These are phyloP conservation scores for Cistogaster globosa DNA, from an alignment of 2,888 invertebrate species.

Conservation along the genomic window DNA sequence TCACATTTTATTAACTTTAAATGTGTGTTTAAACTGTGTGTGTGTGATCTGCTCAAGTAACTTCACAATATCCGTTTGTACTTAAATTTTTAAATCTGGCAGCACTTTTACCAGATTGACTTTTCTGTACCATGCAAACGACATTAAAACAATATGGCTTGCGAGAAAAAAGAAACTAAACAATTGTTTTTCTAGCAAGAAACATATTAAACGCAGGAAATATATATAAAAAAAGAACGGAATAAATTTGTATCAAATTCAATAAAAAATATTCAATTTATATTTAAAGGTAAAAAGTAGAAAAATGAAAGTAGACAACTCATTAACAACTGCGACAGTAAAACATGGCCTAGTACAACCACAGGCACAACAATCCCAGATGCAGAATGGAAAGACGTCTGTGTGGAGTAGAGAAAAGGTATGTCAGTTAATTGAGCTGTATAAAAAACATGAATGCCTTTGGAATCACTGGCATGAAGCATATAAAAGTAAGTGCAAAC, in stretches of 20 bases:
- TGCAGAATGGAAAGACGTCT: constrained; percentile 70
- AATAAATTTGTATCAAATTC: constrained; percentile 44
- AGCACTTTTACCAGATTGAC: background rate
- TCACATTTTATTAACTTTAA: no score
- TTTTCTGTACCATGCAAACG: constrained; percentile 55
- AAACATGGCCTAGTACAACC: background rate
- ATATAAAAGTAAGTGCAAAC: constrained; percentile 80
- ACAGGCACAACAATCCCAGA: background rate
- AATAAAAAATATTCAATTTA: constrained; percentile 40
- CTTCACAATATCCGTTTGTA: background rate
- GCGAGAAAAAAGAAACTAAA: constrained; percentile 52
- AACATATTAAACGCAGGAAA: background rate
- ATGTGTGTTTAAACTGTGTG: no score
- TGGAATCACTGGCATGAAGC: constrained; percentile 81
- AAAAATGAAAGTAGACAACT: constrained; percentile 52
- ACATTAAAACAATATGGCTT: constrained; percentile 51
- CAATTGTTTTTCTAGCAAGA: constrained; percentile 60
- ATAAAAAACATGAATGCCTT: constrained; percentile 80
- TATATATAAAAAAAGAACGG: constrained; percentile 17
- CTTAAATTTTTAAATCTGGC: constrained; percentile 83
- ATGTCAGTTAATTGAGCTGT: constrained; percentile 78
- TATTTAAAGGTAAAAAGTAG: constrained; percentile 35
- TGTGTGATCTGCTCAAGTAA: no score
- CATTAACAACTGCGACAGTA: background rate
- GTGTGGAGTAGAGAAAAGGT: constrained; percentile 81